These are phyloP conservation scores for Cataglyphis albicans DNA, from an alignment of 2,888 invertebrate species.

Conservation along the genomic window DNA sequence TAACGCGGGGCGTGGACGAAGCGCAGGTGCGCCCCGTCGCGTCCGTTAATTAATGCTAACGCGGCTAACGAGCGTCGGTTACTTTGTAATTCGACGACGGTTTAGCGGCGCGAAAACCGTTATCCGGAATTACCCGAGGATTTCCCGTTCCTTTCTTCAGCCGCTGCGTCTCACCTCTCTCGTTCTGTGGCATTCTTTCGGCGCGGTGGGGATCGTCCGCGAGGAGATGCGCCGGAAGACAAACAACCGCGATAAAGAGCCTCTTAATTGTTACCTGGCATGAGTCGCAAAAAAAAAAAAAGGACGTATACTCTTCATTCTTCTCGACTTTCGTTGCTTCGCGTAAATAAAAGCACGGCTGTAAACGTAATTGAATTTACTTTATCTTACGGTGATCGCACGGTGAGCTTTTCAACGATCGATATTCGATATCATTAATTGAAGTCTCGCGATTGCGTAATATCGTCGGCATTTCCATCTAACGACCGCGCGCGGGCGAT, in stretches of 20 bases:
- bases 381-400: neutral
- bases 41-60: slow-evolving; percentile 74
- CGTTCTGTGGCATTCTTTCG: slow-evolving; percentile 22
- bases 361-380: slow-evolving; percentile 37
- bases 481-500: neutral
- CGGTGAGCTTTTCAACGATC: neutral
- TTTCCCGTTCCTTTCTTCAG: slow-evolving; percentile 59
- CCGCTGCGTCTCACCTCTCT: slow-evolving; percentile 29
- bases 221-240: slow-evolving; percentile 52
- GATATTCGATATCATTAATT: slow-evolving; percentile 12
- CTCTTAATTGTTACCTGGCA: slow-evolving; percentile 61
- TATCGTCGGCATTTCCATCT: slow-evolving; percentile 8
- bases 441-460: neutral
- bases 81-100: slow-evolving; percentile 71
- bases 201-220: slow-evolving; percentile 11
- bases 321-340: neutral
- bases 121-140: slow-evolving; percentile 68
- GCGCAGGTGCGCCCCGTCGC: slow-evolving; percentile 49
- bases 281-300: slow-evolving; percentile 18
- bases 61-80: slow-evolving; percentile 71
- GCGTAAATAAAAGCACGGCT: neutral
- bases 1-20: slow-evolving; percentile 8
- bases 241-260: slow-evolving; percentile 59
- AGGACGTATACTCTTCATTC: slow-evolving; percentile 6
- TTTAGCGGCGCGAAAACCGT: slow-evolving; percentile 70